A percentile compares a stretch with the other conserved stretches of the same genome.
These are phyloP conservation scores for Pteromalus puparum DNA, from an alignment of 1,140 invertebrate genomes.

Conservation along the genomic window DNA sequence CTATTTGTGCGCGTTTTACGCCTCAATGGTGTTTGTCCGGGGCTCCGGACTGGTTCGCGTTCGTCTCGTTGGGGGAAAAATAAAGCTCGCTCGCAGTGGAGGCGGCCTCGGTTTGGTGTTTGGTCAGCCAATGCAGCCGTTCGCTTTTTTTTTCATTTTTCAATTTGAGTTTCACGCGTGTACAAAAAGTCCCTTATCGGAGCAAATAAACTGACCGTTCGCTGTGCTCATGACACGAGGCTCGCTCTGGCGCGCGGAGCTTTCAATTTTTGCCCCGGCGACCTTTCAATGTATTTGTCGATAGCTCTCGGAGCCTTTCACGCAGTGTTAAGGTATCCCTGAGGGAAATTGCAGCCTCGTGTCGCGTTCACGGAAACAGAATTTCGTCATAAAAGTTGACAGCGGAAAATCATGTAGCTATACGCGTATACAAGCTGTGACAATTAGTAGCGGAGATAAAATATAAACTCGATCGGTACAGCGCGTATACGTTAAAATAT, in stretches of 20 bases:
- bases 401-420: background rate
- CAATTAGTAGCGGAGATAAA: background rate
- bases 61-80: too few species aligned
- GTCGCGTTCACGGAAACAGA: background rate
- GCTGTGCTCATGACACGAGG: too few species aligned
- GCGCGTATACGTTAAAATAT: too few species aligned
- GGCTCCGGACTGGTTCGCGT: too few species aligned
- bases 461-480: background rate
- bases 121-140: too few species aligned
- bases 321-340: background rate
- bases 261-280: background rate
- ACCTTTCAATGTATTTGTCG: background rate
- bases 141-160: too few species aligned
- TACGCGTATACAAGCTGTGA: background rate
- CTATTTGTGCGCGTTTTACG: background rate
- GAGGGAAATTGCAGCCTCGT: background rate
- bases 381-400: background rate
- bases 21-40: background rate
- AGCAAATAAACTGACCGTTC: too few species aligned
- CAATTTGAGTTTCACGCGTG: too few species aligned
- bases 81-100: too few species aligned
- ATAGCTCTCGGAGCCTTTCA: background rate
- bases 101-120: too few species aligned
- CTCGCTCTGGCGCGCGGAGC: background rate
- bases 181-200: too few species aligned